These are phyloP conservation scores for Ethmia dodecea DNA, from an alignment of 2,888 invertebrate genomes.

Conservation along the genomic window DNA sequence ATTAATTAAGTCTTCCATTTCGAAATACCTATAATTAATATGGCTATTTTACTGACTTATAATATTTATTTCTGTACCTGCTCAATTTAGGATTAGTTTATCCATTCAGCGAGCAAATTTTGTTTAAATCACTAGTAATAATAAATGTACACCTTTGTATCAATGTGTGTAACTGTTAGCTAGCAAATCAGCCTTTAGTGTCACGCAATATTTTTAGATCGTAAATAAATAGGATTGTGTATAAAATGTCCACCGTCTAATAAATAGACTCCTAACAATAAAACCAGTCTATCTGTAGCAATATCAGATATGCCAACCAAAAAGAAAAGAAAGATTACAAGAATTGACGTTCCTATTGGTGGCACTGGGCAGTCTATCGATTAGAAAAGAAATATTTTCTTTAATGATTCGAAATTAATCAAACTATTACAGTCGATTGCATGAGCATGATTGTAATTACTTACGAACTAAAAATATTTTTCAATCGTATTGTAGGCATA, in stretches of 20 bases:
- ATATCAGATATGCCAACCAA: no score
- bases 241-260: no score
- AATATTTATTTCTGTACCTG: conserved; percentile 50
- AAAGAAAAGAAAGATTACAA: no score
- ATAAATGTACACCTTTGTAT: conserved; percentile 9
- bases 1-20: conserved; percentile 73
- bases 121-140: conserved; percentile 7
- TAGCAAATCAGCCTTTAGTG: conserved; percentile 3
- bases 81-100: conserved; percentile 51
- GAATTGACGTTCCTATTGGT: no score
- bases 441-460: no score
- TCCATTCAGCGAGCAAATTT: conserved; percentile 29
- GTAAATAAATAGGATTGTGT: conserved; percentile 1
- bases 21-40: conserved; percentile 49
- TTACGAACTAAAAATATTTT: conserved; percentile 10
- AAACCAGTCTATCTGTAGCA: no score
- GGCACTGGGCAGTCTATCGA: no score
- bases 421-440: no score
- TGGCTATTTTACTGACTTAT: conserved; percentile 40
- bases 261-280: no score
- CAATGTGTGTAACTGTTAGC: no score
- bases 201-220: conserved; percentile 5
- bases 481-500: conserved; percentile 5
- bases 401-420: no score
- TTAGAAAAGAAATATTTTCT: no score